phyloP scores from a whole-genome alignment of 1,140 invertebrate species.

The Nasonia longicornis region DNA sequence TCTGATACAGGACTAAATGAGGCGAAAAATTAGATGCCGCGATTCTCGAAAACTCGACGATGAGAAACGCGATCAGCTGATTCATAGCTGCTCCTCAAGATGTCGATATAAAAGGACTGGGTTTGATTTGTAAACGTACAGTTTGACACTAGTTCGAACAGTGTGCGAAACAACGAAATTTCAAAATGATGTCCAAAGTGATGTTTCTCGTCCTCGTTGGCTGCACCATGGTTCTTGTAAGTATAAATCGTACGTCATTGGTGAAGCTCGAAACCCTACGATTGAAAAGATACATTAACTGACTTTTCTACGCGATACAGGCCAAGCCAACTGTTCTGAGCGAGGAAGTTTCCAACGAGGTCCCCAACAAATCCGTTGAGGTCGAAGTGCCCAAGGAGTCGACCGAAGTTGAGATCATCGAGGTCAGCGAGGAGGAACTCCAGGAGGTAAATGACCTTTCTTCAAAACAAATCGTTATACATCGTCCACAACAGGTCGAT shows the following conservation, averaged over 20 bases:
- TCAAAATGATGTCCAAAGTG: conserved; percentile 2
- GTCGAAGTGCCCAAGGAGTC: not conserved
- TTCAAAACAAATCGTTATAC: not conserved
- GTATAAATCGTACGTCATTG: not conserved
- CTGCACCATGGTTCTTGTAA: conserved; percentile 8
- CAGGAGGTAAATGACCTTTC: not conserved
- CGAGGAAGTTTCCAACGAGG: not conserved
- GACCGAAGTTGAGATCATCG: not conserved
- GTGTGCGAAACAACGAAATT: not conserved
- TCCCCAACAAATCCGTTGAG: not conserved
- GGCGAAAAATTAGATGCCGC: not conserved
- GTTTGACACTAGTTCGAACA: not conserved
- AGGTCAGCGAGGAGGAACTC: not conserved
- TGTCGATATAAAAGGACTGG: not conserved
- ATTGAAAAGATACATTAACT: not conserved
- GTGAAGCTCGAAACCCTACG: not conserved
- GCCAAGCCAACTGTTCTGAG: not conserved
- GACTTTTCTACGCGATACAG: not conserved
- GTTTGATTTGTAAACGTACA: not conserved
- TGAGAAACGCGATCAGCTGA: too few species aligned
- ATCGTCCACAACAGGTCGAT: not conserved
- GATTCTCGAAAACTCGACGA: not conserved
- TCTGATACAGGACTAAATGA: not conserved
- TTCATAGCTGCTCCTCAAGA: not conserved
- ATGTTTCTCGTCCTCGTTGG: conserved; percentile 8